These are phyloP conservation scores for Epinotia bilunana DNA, from an alignment of 2,888 invertebrate genomes.

Conservation along the genomic window DNA sequence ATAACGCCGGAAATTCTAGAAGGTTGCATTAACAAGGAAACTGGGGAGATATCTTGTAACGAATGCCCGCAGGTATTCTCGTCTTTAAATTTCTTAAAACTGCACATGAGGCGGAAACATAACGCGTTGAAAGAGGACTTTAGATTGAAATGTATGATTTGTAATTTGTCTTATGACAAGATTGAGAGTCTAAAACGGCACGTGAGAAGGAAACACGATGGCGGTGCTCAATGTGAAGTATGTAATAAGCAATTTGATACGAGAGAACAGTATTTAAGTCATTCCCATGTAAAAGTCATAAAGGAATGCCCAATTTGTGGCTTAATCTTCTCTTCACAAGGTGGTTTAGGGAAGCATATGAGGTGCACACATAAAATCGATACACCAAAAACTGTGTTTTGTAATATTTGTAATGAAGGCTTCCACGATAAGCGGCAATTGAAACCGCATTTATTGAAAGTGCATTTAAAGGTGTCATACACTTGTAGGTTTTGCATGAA, in stretches of 20 bases:
- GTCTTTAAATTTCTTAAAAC: conserved; percentile 68
- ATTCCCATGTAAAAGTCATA: conserved; percentile 69
- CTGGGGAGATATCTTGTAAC: conserved; percentile 72
- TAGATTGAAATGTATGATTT: conserved; percentile 73
- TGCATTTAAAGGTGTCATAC: conserved; percentile 75
- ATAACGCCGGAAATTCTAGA: conserved; percentile 54
- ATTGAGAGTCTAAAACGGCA: conserved; percentile 78
- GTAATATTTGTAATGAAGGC: conserved; percentile 72
- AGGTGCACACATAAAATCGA: conserved; percentile 73
- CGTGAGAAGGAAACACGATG: conserved; percentile 72
- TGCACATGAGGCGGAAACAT: conserved; percentile 78
- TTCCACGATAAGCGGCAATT: conserved; percentile 72
- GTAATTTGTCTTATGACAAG: conserved; percentile 77
- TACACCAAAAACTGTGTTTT: conserved; percentile 69
- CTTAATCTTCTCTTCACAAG: conserved; percentile 71
- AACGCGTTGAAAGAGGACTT: conserved; percentile 73
- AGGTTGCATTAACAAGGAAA: conserved; percentile 60
- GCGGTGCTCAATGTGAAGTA: conserved; percentile 68
- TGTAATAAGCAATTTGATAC: conserved; percentile 74
- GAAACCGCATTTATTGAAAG: conserved; percentile 72
- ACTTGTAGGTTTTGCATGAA: conserved; percentile 72
- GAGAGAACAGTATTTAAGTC: conserved; percentile 67
- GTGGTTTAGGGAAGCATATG: conserved; percentile 73
- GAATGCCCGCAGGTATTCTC: conserved; percentile 76
- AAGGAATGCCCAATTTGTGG: conserved; percentile 75